A percentile compares a stretch with the other conserved stretches of the same genome.
These are phyloP conservation scores for Epinephelus moara DNA, from an alignment of 2,113 vertebrate species.

Conservation along the genomic window DNA sequence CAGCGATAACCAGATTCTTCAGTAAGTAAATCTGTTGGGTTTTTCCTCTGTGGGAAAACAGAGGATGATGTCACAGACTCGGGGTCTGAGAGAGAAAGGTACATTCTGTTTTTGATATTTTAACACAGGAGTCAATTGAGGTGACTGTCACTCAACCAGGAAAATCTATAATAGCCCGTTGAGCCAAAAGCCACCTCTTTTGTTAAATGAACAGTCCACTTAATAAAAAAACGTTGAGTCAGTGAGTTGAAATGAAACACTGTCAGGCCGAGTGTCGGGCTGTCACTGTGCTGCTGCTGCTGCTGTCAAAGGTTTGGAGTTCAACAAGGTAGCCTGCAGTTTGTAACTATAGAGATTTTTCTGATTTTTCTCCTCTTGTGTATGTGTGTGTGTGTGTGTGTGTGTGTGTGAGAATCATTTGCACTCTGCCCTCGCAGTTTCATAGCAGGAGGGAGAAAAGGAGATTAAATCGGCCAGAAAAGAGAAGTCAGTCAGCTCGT, in stretches of 20 bases:
- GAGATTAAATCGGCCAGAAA: conserved; percentile 40
- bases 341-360: conserved; percentile 9
- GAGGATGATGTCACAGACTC: background rate
- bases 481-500: conserved; percentile 15
- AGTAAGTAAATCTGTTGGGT: no score
- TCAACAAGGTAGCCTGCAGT: background rate
- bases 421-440: conserved; percentile 19
- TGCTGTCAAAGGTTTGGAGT: conserved; percentile 21
- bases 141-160: background rate
- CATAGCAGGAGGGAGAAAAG: background rate
- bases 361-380: background rate
- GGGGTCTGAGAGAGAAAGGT: background rate
- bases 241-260: background rate
- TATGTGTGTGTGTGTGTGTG: background rate
- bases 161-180: background rate
- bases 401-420: conserved; percentile 22
- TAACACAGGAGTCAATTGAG: background rate
- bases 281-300: conserved; percentile 13
- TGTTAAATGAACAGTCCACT: conserved; percentile 29
- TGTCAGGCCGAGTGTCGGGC: background rate
- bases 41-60: background rate
- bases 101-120: background rate
- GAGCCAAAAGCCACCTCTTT: background rate
- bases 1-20: no score
- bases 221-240: background rate